These are phyloP conservation scores for Oreortyx pictus DNA, from an alignment of 2,797 vertebrate genomes.

Conservation along the genomic window DNA sequence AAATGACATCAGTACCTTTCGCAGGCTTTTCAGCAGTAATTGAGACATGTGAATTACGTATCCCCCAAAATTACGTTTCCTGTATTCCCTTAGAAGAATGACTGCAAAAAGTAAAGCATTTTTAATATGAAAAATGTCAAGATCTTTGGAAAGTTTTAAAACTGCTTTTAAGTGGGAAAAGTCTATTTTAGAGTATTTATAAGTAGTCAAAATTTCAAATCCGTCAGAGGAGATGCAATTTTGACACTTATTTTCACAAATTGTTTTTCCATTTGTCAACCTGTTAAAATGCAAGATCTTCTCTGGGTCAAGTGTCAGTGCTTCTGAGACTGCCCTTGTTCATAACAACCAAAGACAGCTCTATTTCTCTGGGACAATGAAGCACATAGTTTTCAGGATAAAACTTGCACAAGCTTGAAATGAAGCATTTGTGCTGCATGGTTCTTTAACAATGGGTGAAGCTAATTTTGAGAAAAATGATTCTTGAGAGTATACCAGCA, in stretches of 20 bases:
- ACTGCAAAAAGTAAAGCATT: background rate
- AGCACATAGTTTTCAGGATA: constrained; percentile 70
- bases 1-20: background rate
- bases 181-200: background rate
- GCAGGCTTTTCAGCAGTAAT: background rate
- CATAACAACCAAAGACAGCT: constrained; percentile 57
- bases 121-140: background rate
- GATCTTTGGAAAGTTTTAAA: background rate
- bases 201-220: background rate
- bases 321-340: constrained; percentile 42
- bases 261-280: constrained; percentile 46
- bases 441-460: constrained; percentile 57
- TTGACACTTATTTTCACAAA: constrained; percentile 32
- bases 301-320: constrained; percentile 55
- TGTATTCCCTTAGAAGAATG: background rate
- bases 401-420: constrained; percentile 72
- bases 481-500: background rate
- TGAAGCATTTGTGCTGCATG: constrained; percentile 51
- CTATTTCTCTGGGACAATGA: constrained; percentile 63
- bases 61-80: background rate
- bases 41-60: background rate
- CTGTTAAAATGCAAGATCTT: constrained; percentile 34
- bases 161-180: background rate
- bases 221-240: constrained; percentile 1
- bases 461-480: constrained; percentile 57